phyloP scores from a whole-genome alignment of 2,888 invertebrate genomes.

The Coenonympha glycerion region DNA sequence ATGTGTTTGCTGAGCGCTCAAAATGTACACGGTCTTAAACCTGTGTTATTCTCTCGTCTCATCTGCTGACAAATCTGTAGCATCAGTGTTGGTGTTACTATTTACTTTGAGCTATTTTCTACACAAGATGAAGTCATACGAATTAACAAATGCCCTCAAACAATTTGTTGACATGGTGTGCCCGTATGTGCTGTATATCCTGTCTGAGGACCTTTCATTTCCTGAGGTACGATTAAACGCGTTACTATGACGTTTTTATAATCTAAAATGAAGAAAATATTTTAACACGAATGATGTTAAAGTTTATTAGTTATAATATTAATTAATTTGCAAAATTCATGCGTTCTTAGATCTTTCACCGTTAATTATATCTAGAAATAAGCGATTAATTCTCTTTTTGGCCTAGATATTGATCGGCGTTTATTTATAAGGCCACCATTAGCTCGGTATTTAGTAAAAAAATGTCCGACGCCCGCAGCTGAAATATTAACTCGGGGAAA shows the following conservation, averaged over 20 bases:
- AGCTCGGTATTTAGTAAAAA: constrained; percentile 29
- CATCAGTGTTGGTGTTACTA: constrained; percentile 36
- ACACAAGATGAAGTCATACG: constrained; percentile 39
- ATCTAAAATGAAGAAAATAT: no score
- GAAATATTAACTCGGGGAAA: constrained; percentile 42
- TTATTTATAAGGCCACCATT: constrained; percentile 24
- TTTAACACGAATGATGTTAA: neutral
- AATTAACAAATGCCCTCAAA: constrained; percentile 37
- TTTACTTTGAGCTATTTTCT: constrained; percentile 34
- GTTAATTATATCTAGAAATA: no score
- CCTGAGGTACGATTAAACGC: constrained; percentile 37
- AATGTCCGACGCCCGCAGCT: constrained; percentile 25
- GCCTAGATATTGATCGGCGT: constrained; percentile 28
- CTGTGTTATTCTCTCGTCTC: constrained; percentile 20
- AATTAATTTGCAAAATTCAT: constrained; percentile 16
- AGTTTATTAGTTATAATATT: neutral
- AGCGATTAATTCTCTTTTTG: constrained; percentile 14
- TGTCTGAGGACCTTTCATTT: constrained; percentile 34
- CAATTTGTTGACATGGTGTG: constrained; percentile 42
- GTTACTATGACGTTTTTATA: no score
- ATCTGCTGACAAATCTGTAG: constrained; percentile 29
- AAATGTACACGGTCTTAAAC: constrained; percentile 16
- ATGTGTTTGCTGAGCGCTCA: constrained; percentile 3
- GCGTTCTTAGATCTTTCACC: constrained; percentile 11
- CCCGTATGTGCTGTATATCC: constrained; percentile 31